Evolutionary conservation across 2,113 vertebrate species (phyloP), one percentile per base, ranked within the genome.

Genomic region (Gadus chalcogrammus): DNA sequence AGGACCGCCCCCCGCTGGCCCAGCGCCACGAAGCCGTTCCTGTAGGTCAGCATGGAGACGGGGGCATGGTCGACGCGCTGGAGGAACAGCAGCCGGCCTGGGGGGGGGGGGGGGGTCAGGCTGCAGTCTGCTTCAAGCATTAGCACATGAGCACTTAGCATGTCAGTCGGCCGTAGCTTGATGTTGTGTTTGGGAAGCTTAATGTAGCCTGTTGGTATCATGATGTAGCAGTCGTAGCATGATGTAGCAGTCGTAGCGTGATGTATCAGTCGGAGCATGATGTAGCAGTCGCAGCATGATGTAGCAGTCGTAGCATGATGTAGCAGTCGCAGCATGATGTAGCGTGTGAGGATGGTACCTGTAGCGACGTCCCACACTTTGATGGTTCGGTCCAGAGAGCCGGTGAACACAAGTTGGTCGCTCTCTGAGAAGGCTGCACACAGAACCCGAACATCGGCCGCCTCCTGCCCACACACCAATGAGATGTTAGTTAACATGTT

Each of bases 381-480:
- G 35, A 95, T 48, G 22, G 92, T 92, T 74, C 88, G 79, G 81
- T 95, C 94, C 67, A 82, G 85, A 0, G 79, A 90, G 31, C 91
- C 94, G 0, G 86, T 92, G 20, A 89, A 93, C 71, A 94, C 61
- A 0, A 89, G 91, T 42, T 87, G 85, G 69, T 92, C 88, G 1
- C 89, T 91, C 67, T 85, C 88, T 4, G 94, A 94, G 87, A 94
- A 95, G 3, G 91, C 91, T 18, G 92, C 92, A 4, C 88, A 95
- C 31, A 89, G 80, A 31, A 95, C 76, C 0, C 93, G 89, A 65
- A 85, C 79, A 35, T 90, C 92, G 80, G 90, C 89, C 35, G 92
- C 88, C 1, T 87, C 88, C 93, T 94, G 79, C 71, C 65, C 60
- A 56, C 6, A 61, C 42, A 58, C 20, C 15, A 64, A 70, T 3